Percentiles rank a stretch among this genome's conserved stretches.
phyloP scores from a whole-genome alignment of 2,113 vertebrate genomes.

The Galemys pyrenaicus region DNA sequence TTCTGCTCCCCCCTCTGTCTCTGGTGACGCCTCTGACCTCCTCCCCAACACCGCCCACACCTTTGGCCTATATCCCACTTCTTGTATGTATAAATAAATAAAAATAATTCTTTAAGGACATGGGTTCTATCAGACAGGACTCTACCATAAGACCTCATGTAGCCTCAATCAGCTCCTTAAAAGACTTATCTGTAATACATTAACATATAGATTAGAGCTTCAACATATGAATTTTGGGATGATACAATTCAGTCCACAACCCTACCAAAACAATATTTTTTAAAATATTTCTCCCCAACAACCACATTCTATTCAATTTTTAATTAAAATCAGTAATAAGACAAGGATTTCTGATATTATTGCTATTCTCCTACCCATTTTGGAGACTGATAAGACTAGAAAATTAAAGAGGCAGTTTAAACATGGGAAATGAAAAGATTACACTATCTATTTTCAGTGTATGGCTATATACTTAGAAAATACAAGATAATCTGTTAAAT shows the following conservation, averaged over 20 bases:
- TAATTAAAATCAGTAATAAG: background rate
- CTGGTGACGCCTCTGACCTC: no score
- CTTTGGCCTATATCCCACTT: no score
- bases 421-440: constrained; percentile 24
- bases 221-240: background rate
- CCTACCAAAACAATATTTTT: background rate
- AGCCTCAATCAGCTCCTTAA: background rate
- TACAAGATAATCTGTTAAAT: constrained; percentile 44
- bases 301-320: constrained; percentile 21
- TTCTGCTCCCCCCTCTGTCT: no score
- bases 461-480: constrained; percentile 49
- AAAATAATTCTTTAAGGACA: background rate
- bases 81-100: no score
- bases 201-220: background rate
- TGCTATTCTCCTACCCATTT: background rate
- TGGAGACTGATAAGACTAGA: constrained; percentile 6
- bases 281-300: background rate
- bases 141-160: background rate
- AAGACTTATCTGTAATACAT: background rate
- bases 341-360: background rate
- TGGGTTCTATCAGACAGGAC: background rate
- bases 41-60: no score
- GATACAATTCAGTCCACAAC: background rate
- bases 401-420: constrained; percentile 33
- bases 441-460: constrained; percentile 29